Evolutionary conservation across 2,888 invertebrate genomes (phyloP), one percentile per base, ranked within the genome.

Genomic region (Bruchidius siliquastri): DNA sequence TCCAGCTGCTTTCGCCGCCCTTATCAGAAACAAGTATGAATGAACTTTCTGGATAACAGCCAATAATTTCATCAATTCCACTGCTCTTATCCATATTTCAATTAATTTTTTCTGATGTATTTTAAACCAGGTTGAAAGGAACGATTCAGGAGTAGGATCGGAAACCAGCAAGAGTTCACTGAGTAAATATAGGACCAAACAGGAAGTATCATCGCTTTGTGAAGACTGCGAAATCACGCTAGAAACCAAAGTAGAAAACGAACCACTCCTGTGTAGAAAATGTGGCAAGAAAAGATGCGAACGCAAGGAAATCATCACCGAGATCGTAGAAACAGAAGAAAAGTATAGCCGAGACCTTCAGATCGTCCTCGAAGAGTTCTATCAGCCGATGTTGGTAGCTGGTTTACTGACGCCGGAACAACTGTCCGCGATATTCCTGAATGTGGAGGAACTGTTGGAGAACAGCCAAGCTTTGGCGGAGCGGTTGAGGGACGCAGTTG

Each of bases 271-370:
- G 49, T 98, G 97, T 86, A 90, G 94, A 77, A 95, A 96, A 85
- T 98, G 98, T 85, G 90, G 92, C 74, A 95, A 96, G 84, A 94
- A 94, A 83, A 90, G 97, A 73, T 91, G 94, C 10, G 97, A 98
- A 85, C 90, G 97, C 73, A 96, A 96, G 83, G 97, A 98, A 88
- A 97, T 97, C 66, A 94, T 98, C 72, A 94, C 94, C 2, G 98
- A 98, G 88, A 96, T 98, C 76, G 95, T 97, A 3, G 97, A 98
- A 87, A 98, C 98, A 0, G 98, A 98, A 87, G 93, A 96, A 84
- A 98, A 97, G 83, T 98, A 98, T 84, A 96, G 97, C 21, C 90
- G 97, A 72, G 98, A 98, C 86, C 88, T 98, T 81, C 93, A 94
- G 84, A 97, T 98, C 74, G 94, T 98, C 80, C 89, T 96, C 80